Evolutionary conservation across 2,888 invertebrate species (phyloP), one percentile per base, ranked within the genome.

Genomic region (Syritta pipiens): DNA sequence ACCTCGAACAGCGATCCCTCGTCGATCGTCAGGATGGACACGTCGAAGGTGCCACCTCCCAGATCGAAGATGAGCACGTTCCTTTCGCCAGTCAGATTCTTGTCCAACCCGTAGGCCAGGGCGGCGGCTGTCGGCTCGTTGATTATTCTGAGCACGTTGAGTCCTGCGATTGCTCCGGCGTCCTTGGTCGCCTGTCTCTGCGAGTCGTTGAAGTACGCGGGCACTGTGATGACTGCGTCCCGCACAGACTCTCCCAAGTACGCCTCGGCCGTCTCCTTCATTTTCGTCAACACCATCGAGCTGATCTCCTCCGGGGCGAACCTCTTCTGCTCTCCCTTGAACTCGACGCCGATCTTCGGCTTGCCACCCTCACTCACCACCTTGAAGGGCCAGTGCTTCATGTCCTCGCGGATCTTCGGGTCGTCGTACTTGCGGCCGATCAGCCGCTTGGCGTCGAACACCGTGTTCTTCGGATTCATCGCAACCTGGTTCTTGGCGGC

Each of bases 1-100:
- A n/a, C n/a, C n/a, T n/a, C n/a, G n/a, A n/a, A n/a, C n/a, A n/a
- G n/a, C n/a, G n/a, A n/a, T n/a, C n/a, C n/a, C n/a, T n/a, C 95
- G 97, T 97, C 97, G 86, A 98, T 98, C 83, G 96, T 96, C 84
- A 98, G 90, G 85, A 98, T 95, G 72, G 97, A 97, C 28, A 97
- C 97, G 90, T 98, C 97, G 88, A 98, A 97, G 82, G 97, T 97
- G 84, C 97, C 97, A 86, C 98, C 97, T 63, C 87, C 87, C 83
- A 88, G 75, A 53, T 88, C 88, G 59, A 88, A 87, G 83, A 95
- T 95, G 65, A 95, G 91, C 68, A 95, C 95, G 85, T 95, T 95
- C 40, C 94, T 92, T 90, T 95, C 95, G 83, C 94, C 94, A 62
- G 91, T 91, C 62, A 94, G 93, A 88, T 95, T 95, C 85, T 95